Conservation (phyloP, 1,140 invertebrate species). For the Coptotermes formosanus region DNA sequence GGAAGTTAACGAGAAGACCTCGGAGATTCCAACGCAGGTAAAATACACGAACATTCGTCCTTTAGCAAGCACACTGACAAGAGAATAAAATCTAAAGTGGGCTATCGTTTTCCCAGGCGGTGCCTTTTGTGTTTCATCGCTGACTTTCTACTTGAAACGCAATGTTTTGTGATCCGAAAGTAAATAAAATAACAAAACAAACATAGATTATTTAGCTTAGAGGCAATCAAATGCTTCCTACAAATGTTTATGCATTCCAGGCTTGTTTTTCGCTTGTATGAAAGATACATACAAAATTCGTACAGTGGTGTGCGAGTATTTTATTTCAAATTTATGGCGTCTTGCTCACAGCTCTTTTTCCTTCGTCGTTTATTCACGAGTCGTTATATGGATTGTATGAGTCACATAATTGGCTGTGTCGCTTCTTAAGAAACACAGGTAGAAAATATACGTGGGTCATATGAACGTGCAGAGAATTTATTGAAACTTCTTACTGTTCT, state of each 20-base stretch:
- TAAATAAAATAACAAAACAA: background rate
- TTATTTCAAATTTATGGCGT: conserved; percentile 6
- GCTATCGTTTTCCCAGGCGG: background rate
- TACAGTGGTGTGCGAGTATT: conserved; percentile 1
- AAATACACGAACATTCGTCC: background rate
- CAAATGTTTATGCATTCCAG: background rate
- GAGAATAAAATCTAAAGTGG: background rate
- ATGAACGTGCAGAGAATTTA: background rate
- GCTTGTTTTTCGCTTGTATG: background rate
- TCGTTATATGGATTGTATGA: background rate
- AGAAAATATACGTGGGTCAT: background rate
- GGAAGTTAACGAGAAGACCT: background rate
- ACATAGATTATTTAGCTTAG: background rate
- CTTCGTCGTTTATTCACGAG: background rate
- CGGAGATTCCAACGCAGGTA: background rate
- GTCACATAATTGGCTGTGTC: background rate
- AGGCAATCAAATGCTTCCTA: background rate
- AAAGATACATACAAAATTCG: background rate
- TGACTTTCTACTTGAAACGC: background rate
- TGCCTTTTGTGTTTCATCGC: background rate
- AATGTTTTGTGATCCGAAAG: background rate
- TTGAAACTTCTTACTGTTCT: background rate
- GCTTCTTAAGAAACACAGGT: background rate
- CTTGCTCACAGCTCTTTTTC: background rate
- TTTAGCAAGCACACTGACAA: background rate